These are phyloP conservation scores for Okamejei kenojei DNA, from an alignment of 2,797 vertebrate genomes.

Conservation along the genomic window DNA sequence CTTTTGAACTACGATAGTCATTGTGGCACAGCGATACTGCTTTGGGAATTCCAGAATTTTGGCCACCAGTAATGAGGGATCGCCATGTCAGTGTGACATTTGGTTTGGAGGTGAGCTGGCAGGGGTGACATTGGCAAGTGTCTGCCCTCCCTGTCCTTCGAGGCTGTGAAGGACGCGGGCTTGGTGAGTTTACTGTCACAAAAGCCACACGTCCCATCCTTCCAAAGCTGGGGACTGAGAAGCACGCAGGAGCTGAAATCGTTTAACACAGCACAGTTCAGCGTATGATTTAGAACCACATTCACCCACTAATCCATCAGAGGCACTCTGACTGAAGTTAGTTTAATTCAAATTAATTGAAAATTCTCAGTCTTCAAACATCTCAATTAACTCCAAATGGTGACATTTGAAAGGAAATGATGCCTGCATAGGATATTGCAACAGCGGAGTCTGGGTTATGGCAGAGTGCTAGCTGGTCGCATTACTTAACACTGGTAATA, in stretches of 20 bases:
- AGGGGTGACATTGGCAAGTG: too few species aligned
- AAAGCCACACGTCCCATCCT: neutral
- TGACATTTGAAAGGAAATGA: slow-evolving; percentile 14
- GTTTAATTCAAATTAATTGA: slow-evolving; percentile 14
- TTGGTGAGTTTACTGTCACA: too few species aligned
- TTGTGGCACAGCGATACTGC: too few species aligned
- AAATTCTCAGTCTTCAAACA: neutral
- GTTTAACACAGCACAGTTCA: neutral
- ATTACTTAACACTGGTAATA: neutral
- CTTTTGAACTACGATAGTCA: too few species aligned
- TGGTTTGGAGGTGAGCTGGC: too few species aligned
- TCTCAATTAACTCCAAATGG: neutral
- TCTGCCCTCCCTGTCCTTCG: too few species aligned
- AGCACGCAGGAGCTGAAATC: neutral
- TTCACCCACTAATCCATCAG: neutral
- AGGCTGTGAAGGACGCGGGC: too few species aligned
- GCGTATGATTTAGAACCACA: neutral
- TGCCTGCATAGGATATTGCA: neutral
- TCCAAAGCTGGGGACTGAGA: neutral
- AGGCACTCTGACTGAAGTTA: neutral
- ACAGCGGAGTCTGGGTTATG: neutral
- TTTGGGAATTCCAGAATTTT: too few species aligned
- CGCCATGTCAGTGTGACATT: too few species aligned
- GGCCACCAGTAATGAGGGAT: too few species aligned
- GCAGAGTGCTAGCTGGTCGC: neutral